A percentile compares a stretch with the other conserved stretches of the same genome.
phyloP scores from a whole-genome alignment of 2,888 invertebrate species.

The Dolomedes plantarius region DNA sequence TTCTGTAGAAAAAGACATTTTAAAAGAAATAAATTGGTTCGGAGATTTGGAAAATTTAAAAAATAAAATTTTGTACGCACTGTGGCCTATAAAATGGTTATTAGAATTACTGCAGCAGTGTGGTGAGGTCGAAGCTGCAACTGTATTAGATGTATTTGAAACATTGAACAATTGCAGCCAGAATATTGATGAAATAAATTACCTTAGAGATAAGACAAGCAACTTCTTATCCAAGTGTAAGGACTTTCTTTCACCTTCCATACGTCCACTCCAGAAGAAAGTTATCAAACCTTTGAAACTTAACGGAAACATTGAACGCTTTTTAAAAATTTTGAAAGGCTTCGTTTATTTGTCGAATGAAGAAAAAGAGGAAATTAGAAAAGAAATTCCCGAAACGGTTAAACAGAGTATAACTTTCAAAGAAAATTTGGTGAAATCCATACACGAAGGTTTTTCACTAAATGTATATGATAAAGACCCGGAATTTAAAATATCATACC shows the following conservation, averaged over 20 bases:
- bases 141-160: neutral
- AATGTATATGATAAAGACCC: neutral
- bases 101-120: neutral
- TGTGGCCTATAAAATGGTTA: neutral
- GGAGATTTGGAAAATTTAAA: neutral
- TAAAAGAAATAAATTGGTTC: too few relatives aligned
- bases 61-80: neutral
- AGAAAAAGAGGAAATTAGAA: conserved; percentile 1
- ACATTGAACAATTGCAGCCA: too few relatives aligned
- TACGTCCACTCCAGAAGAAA: neutral
- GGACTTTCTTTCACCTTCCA: too few relatives aligned
- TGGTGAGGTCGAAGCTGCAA: neutral
- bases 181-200: too few relatives aligned
- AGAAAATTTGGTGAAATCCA: neutral
- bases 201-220: neutral
- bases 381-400: neutral
- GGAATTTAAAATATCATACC: neutral
- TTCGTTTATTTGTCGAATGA: neutral
- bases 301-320: neutral
- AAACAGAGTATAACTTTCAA: neutral
- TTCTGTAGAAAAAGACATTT: too few relatives aligned
- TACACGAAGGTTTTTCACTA: neutral
- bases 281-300: neutral
- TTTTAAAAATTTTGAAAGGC: neutral
- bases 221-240: neutral